A percentile compares a stretch with the other conserved stretches of the same genome.
Conservation (phyloP, 1,140 invertebrate genomes). For the Orussus abietinus region DNA sequence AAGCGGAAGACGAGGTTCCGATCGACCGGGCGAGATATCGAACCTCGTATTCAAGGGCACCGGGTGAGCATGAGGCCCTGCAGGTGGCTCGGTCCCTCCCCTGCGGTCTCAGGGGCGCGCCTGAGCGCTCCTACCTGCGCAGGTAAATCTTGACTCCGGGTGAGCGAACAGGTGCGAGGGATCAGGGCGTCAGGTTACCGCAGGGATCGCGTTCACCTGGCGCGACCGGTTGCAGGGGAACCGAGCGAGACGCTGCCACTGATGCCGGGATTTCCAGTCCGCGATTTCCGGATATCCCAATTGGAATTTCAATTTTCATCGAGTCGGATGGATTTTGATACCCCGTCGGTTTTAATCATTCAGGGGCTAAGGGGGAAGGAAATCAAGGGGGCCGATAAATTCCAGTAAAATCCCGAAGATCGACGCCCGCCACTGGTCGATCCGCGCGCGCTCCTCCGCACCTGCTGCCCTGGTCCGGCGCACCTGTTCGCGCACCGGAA, state of each 20-base stretch:
- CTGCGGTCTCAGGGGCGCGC: too few relatives aligned
- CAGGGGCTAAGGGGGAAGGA: too few relatives aligned
- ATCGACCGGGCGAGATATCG: constrained; percentile 21
- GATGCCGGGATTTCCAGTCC: too few relatives aligned
- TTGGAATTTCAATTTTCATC: too few relatives aligned
- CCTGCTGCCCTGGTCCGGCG: constrained; percentile 31
- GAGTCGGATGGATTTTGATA: too few relatives aligned
- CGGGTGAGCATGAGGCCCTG: constrained; percentile 17
- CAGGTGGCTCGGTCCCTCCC: constrained; percentile 15
- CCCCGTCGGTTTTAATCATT: too few relatives aligned
- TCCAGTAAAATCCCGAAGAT: too few relatives aligned
- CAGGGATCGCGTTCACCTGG: constrained; percentile 23
- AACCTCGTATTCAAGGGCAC: constrained; percentile 14
- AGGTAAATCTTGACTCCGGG: constrained; percentile 35
- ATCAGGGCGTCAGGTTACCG: constrained; percentile 35
- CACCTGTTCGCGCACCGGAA: constrained; percentile 43
- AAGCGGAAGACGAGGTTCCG: too few relatives aligned
- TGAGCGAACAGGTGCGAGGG: constrained; percentile 42
- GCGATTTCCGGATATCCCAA: too few relatives aligned
- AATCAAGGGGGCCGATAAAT: too few relatives aligned
- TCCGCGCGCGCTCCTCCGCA: constrained; percentile 17
- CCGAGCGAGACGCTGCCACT: constrained; percentile 4
- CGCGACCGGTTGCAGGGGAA: constrained; percentile 10
- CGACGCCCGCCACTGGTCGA: too few relatives aligned
- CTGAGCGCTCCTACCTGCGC: too few relatives aligned